These are phyloP conservation scores for Amblyornis subalaris DNA, from an alignment of 2,113 vertebrate genomes.

Conservation along the genomic window DNA sequence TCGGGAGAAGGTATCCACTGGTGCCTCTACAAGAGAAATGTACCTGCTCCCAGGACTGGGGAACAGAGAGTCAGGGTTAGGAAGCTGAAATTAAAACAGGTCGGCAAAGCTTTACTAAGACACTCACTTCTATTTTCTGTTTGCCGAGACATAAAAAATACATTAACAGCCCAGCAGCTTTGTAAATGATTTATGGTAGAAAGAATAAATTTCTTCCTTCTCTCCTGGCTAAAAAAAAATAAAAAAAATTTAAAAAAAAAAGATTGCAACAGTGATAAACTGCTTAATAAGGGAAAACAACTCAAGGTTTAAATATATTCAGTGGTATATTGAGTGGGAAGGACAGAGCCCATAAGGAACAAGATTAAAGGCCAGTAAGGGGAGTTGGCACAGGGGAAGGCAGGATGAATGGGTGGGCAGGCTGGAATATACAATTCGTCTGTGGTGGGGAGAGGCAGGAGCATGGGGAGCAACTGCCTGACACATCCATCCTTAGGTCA, in stretches of 20 bases:
- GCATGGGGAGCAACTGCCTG: fast-evolving
- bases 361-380: not conserved
- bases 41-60: not conserved
- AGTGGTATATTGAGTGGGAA: not conserved
- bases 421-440: not conserved
- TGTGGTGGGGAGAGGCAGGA: not conserved
- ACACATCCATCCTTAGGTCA: not conserved
- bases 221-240: not conserved
- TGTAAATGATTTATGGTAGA: slow-evolving; percentile 60
- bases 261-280: slow-evolving; percentile 24
- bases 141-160: slow-evolving; percentile 63
- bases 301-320: slow-evolving; percentile 5
- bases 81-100: slow-evolving; percentile 45
- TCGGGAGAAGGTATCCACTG: not conserved
- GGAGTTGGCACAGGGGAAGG: not conserved
- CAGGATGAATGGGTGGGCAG: not conserved
- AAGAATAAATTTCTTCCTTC: slow-evolving; percentile 40
- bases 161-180: slow-evolving; percentile 35
- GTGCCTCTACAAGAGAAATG: slow-evolving; percentile 26
- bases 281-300: slow-evolving; percentile 55
- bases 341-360: not conserved
- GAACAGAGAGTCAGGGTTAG: not conserved
- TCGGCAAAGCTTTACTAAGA: not conserved
- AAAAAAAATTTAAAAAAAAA: not conserved
- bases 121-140: slow-evolving; percentile 53